Evolutionary conservation across 2,113 vertebrate genomes (phyloP).

Genomic region (Epinephelus lanceolatus): DNA sequence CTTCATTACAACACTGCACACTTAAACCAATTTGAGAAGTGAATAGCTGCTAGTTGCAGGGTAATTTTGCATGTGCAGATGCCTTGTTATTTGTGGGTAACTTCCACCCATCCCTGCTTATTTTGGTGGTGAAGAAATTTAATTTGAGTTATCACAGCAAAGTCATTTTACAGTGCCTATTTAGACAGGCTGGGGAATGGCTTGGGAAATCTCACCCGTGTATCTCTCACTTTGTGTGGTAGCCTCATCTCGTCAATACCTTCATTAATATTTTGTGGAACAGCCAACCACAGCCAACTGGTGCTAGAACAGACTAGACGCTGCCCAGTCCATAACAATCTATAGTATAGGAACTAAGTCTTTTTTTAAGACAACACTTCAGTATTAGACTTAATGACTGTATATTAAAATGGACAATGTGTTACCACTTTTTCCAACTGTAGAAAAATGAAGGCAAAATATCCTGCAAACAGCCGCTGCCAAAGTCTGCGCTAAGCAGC

Average conservation of each 20-base stretch:
- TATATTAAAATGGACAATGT: too few relatives aligned
- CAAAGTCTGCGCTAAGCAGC: too few relatives aligned
- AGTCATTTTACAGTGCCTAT: constrained; percentile 32
- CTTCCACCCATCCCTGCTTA: constrained; percentile 2
- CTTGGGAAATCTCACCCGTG: constrained; percentile 34
- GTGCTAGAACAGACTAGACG: background rate
- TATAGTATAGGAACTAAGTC: background rate
- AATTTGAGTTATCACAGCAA: constrained; percentile 28
- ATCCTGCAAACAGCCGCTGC: too few relatives aligned
- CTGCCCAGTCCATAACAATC: background rate
- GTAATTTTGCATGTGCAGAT: constrained; percentile 40
- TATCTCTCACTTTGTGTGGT: constrained; percentile 43
- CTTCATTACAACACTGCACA: constrained; percentile 57
- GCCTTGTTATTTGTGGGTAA: constrained; percentile 49
- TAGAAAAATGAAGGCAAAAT: too few relatives aligned
- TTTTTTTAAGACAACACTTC: background rate
- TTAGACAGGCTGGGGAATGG: constrained; percentile 25
- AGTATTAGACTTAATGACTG: too few relatives aligned
- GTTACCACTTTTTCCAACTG: too few relatives aligned
- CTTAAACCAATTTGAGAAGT: constrained; percentile 56
- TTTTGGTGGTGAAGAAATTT: constrained; percentile 29
- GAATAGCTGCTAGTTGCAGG: constrained; percentile 44
- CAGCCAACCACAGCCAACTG: constrained; percentile 17
- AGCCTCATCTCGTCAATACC: constrained; percentile 19
- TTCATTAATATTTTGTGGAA: constrained; percentile 44